These are phyloP conservation scores for Eudyptes chrysolophus DNA, from an alignment of 2,113 vertebrate species.

Conservation along the genomic window DNA sequence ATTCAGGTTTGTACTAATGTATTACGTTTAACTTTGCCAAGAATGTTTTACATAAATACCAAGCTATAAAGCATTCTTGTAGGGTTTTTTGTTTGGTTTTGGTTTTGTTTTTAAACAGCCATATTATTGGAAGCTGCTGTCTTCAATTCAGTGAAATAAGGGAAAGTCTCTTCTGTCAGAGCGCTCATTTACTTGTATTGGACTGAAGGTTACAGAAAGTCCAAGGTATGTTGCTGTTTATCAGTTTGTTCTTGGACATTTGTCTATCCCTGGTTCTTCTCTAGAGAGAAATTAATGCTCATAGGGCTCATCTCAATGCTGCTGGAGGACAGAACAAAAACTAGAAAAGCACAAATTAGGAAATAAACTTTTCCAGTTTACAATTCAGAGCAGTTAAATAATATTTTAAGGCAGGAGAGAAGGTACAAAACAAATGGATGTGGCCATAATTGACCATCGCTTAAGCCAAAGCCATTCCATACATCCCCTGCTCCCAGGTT, in stretches of 20 bases:
- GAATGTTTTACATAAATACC: slow-evolving; percentile 69
- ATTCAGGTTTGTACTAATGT: slow-evolving; percentile 74
- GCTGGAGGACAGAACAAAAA: not conserved
- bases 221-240: not conserved
- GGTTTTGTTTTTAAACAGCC: not conserved
- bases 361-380: not conserved
- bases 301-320: not conserved
- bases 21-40: slow-evolving; percentile 65
- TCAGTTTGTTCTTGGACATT: not conserved
- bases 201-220: not conserved
- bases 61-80: not conserved
- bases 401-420: not conserved
- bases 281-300: not conserved
- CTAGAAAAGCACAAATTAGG: not conserved
- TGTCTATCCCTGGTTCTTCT: not conserved
- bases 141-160: not conserved
- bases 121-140: not conserved
- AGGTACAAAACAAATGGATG: not conserved
- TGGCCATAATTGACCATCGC: not conserved
- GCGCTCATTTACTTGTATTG: not conserved
- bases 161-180: not conserved
- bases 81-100: not conserved
- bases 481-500: not conserved
- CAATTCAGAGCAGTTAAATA: not conserved
- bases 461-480: not conserved